These are phyloP conservation scores for Tachypleus tridentatus DNA, from an alignment of 1,140 invertebrate species.

Conservation along the genomic window DNA sequence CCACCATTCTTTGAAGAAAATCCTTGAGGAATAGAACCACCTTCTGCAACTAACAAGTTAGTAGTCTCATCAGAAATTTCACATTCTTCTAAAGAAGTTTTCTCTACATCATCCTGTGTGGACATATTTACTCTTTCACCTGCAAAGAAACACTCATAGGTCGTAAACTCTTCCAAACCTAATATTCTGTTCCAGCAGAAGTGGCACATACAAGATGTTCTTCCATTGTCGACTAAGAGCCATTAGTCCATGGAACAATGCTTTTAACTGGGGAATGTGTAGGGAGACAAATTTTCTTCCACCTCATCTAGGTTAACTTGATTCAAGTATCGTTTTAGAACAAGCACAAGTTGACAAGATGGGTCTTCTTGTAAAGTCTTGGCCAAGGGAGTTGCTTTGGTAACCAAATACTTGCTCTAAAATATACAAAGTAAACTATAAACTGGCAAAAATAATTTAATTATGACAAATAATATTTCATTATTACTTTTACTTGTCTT, in stretches of 20 bases:
- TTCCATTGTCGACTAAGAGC: slow-evolving; percentile 92
- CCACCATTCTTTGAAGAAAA: slow-evolving; percentile 6
- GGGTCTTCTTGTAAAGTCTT: slow-evolving; percentile 90
- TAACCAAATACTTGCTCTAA: slow-evolving; percentile 68
- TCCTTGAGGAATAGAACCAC: slow-evolving; percentile 27
- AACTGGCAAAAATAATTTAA: slow-evolving; percentile 1
- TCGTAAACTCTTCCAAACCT: slow-evolving; percentile 56
- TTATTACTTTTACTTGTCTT: too few relatives aligned
- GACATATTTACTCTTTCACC: slow-evolving; percentile 51
- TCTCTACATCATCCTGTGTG: slow-evolving; percentile 30
- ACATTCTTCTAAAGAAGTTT: slow-evolving; percentile 37
- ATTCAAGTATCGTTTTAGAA: slow-evolving; percentile 72
- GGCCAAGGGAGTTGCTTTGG: slow-evolving; percentile 67
- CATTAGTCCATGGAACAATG: slow-evolving; percentile 77
- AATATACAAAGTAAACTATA: neutral
- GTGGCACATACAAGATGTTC: slow-evolving; percentile 84
- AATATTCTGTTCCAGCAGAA: slow-evolving; percentile 76
- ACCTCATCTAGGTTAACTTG: slow-evolving; percentile 57
- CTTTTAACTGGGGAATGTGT: slow-evolving; percentile 73
- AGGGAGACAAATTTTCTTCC: slow-evolving; percentile 69
- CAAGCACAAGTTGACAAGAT: slow-evolving; percentile 81
- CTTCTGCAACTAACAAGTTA: slow-evolving; percentile 56
- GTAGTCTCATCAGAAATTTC: slow-evolving; percentile 75
- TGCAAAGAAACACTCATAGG: slow-evolving; percentile 72
- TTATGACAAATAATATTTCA: neutral